Evolutionary conservation across 2,797 vertebrate genomes (phyloP), one percentile per base, ranked within the genome.

Genomic region (Epinephelus coioides): DNA sequence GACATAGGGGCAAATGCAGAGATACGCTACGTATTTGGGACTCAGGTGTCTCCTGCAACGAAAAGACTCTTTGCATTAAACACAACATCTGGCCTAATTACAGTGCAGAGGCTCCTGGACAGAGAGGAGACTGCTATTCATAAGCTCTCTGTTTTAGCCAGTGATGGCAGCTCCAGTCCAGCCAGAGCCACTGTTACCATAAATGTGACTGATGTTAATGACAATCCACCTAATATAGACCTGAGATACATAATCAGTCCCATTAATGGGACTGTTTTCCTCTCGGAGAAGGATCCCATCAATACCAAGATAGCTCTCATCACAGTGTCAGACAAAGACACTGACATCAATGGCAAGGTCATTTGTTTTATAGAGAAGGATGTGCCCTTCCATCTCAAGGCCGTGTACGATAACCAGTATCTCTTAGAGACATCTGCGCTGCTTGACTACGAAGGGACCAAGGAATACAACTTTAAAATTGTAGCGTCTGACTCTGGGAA

Each of bases 271-370:
- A 99, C 98, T 1, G 98, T 99, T 93, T 97, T 98, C 94, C 97
- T 99, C 89, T 99, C 98, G 15, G 98, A 99, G 96, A 99, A 99
- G 91, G 98, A 99, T 89, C 98, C 98, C 51, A 92, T 98, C 94
- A 99, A 99, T 94, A 99, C 98, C 81, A 99, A 99, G 95, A 99
- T 99, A 75, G 98, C 98, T 79, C 97, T 99, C 66, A 99, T 99
- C 94, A 99, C 98, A 0, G 98, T 99, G 92, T 99, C 98, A 54
- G 98, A 99, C 95, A 99, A 98, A 96, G 98, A 99, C 95, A 99
- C 97, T 1, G 98, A 99, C 88, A 97, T 99, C 88, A 99, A 99
- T 19, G 97, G 98, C 94, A 99, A 99, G 95, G 98, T 99, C 89
- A 99, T 99, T 88, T 99, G 98, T 92, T 99, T 99, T 86, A 99